Conservation (phyloP, 2,797 vertebrate genomes). For the Diglossa cyanea region DNA sequence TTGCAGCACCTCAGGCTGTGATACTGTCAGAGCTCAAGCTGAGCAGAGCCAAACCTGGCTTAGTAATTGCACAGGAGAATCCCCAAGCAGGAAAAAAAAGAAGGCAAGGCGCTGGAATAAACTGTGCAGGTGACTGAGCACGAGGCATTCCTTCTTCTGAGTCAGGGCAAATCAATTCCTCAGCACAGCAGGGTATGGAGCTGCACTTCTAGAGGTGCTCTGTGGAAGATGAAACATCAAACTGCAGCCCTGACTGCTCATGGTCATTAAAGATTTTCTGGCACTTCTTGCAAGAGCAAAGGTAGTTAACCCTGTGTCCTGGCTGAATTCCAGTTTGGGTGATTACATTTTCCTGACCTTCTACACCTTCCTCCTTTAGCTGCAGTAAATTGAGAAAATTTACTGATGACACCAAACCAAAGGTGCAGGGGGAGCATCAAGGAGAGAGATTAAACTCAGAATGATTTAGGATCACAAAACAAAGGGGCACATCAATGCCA, state of each 20-base stretch:
- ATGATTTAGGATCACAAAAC: slow-evolving; percentile 1
- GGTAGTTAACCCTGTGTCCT: slow-evolving; percentile 24
- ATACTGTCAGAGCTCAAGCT: background rate
- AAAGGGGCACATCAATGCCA: background rate
- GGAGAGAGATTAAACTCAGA: slow-evolving; percentile 11
- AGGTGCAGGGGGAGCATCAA: background rate
- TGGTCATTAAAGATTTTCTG: slow-evolving; percentile 54
- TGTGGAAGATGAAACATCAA: background rate
- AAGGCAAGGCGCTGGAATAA: background rate
- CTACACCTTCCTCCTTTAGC: slow-evolving; percentile 10
- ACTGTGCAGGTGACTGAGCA: background rate
- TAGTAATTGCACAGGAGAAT: slow-evolving; percentile 17
- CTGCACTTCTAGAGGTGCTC: background rate
- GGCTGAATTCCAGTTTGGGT: slow-evolving; percentile 52
- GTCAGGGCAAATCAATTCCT: slow-evolving; percentile 11
- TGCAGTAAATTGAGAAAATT: slow-evolving; percentile 52
- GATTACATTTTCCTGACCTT: slow-evolving; percentile 54
- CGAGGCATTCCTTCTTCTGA: background rate
- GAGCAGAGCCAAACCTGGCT: background rate
- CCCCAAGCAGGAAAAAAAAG: background rate
- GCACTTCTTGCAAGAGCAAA: slow-evolving; percentile 14
- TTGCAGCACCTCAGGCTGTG: background rate
- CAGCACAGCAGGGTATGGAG: background rate
- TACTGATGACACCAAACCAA: slow-evolving; percentile 5
- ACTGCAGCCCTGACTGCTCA: background rate